Base-by-base conservation (phyloP, 2,888 invertebrate species). In the Cerceris ruficornis region DNA sequence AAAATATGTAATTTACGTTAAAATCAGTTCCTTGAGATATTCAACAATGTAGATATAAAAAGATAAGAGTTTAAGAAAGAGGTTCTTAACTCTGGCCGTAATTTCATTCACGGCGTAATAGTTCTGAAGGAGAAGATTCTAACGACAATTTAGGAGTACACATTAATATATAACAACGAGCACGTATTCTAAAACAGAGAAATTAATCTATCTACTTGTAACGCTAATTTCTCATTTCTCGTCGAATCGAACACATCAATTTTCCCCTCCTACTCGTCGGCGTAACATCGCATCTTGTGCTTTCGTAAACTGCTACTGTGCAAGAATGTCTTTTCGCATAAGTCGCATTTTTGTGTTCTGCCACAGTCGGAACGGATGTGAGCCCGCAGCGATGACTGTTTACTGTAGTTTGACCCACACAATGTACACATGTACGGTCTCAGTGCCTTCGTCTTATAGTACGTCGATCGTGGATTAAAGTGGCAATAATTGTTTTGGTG, bases 351-450 rank as follows among this genome's bases (percentile, higher is more conserved):
- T n/a, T 77, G 69, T 0, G 72, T 84, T 8, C 69, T 77, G 11
- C 85, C 83, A 59, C 85, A 88, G 61, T 88, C 88, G 54, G 80
- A 78, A 70, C 77, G 83, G 15, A 79, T 62, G 59, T 89, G 88
- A 13, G 81, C 78, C 13, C 52, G 77, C 41, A 88, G 59, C 7
- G 78, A 78, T 6, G 70, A 77, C 57, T 80, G 79, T 28, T 79
- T 75, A 41, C 81, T 85, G 70, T 86, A 88, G 66, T 69, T 80
- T 41, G 83, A 77, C 8, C 83, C 86, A 74, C 87, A 88, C n/a
- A 58, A 49, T 11, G 59, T 17, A 49, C 87, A 88, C 52, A 69
- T 75, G 64, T 81, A 84, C 28, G 84, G 81, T 57, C 77, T 80
- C 17, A 42, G 46, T 0, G 17, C 42, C 43, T 57, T 54, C 69